phyloP scores from a whole-genome alignment of 2,888 invertebrate genomes.

The Tipula confusa region DNA sequence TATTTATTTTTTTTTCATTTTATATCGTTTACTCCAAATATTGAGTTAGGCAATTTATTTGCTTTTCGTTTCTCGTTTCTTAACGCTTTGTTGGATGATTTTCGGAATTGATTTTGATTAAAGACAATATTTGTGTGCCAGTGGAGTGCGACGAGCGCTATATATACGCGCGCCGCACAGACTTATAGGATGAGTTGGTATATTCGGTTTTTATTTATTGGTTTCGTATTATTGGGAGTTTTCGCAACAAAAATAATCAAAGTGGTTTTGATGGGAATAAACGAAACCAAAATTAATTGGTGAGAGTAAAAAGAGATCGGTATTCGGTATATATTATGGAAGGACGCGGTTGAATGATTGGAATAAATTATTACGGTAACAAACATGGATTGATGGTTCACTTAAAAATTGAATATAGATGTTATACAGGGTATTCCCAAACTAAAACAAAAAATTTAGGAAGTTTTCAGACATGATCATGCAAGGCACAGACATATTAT shows the following conservation, averaged over 20 bases:
- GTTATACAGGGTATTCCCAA: too few relatives aligned
- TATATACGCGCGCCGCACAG: neutral
- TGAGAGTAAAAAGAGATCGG: neutral
- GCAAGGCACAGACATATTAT: too few relatives aligned
- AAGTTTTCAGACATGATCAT: too few relatives aligned
- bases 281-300: neutral
- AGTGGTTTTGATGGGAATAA: neutral
- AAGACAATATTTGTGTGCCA: slow-evolving; percentile 20
- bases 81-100: slow-evolving; percentile 12
- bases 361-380: neutral
- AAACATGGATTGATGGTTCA: too few relatives aligned
- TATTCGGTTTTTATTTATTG: neutral
- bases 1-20: neutral
- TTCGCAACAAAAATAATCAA: neutral
- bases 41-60: slow-evolving; percentile 25
- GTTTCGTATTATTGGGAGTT: neutral
- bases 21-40: slow-evolving; percentile 3
- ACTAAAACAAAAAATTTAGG: too few relatives aligned
- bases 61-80: slow-evolving; percentile 7
- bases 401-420: too few relatives aligned
- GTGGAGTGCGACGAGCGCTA: neutral
- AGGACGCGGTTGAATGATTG: neutral
- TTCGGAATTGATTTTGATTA: slow-evolving; percentile 20
- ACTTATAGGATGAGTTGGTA: neutral
- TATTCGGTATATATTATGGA: too few relatives aligned